A percentile compares a stretch with the other conserved stretches of the same genome.
These are phyloP conservation scores for Ooceraea biroi DNA, from an alignment of 1,140 invertebrate species.

Conservation along the genomic window DNA sequence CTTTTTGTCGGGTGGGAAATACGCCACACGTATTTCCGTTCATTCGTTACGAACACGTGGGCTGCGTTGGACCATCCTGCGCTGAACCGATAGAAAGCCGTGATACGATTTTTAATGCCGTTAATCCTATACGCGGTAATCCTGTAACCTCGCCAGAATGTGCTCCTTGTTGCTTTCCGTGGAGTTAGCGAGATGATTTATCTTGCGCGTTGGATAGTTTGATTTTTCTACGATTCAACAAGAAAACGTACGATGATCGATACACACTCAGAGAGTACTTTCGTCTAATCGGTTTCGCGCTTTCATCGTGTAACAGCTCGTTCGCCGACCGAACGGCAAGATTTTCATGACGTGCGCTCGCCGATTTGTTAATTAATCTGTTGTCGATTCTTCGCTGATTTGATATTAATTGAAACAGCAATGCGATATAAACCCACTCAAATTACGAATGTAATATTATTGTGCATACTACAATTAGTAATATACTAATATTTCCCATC, in stretches of 20 bases:
- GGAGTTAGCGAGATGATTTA: constrained; percentile 36
- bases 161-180: not conserved
- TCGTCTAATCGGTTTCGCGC: not conserved
- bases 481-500: no score
- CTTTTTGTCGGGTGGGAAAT: constrained; percentile 13
- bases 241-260: not conserved
- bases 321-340: not conserved
- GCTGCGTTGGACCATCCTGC: not conserved
- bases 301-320: not conserved
- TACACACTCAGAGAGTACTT: not conserved
- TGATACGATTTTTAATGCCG: constrained; percentile 56
- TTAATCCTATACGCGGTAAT: constrained; percentile 33
- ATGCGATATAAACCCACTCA: not conserved
- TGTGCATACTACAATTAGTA: not conserved
- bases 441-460: not conserved
- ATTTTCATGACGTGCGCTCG: not conserved
- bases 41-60: constrained; percentile 23
- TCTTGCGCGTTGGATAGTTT: constrained; percentile 7
- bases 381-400: no score
- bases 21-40: constrained; percentile 18
- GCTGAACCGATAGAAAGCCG: constrained; percentile 29
- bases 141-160: constrained; percentile 4
- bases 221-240: constrained; percentile 7
- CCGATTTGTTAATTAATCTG: no score
- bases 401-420: not conserved